Conservation (phyloP, 2,113 vertebrate genomes). For the Mystacornis crossleyi region DNA sequence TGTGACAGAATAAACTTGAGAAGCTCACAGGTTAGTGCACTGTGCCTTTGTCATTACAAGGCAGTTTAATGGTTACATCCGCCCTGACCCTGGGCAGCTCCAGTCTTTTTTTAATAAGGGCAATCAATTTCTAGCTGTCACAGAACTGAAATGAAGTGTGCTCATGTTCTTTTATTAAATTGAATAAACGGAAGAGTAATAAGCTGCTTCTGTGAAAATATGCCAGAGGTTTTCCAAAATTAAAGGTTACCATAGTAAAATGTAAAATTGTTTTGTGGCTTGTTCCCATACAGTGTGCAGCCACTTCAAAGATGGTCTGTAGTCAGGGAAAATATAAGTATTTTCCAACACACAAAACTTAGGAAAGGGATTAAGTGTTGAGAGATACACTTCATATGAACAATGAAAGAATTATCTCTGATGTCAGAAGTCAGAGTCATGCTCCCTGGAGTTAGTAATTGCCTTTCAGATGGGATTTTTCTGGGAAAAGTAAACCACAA, state of each 20-base stretch:
- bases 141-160: neutral
- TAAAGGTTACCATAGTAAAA: slow-evolving; percentile 39
- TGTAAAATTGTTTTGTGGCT: neutral
- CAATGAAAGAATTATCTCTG: slow-evolving; percentile 20
- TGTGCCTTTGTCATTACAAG: neutral
- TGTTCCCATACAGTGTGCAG: neutral
- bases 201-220: slow-evolving; percentile 5
- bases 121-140: slow-evolving; percentile 10
- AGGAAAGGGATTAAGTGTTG: neutral
- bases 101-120: neutral
- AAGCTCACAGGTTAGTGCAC: neutral
- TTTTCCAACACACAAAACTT: neutral
- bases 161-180: neutral
- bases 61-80: neutral
- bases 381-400: neutral
- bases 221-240: slow-evolving; percentile 22
- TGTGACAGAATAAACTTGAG: neutral
- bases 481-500: neutral
- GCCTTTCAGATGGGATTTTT: neutral
- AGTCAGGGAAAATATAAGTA: neutral
- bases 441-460: neutral
- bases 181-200: neutral
- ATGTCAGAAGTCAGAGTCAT: slow-evolving; percentile 22
- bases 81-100: neutral
- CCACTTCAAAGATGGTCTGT: neutral